phyloP scores from a whole-genome alignment of 2,797 vertebrate species.

The Erithacus rubecula region DNA sequence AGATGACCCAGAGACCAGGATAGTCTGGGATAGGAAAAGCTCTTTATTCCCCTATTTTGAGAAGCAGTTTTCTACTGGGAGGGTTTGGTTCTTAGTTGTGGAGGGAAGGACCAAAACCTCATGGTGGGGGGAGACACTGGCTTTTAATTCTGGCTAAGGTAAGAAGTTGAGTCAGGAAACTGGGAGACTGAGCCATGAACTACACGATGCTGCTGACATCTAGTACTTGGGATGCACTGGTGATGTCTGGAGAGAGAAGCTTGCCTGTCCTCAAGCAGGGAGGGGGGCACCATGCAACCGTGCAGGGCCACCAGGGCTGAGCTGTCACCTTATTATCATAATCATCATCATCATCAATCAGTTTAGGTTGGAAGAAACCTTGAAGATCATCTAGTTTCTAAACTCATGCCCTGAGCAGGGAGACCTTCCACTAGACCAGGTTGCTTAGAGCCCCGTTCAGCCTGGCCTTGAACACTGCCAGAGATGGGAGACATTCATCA shows the following conservation, averaged over 20 bases:
- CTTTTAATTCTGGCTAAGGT: neutral
- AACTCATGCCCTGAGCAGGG: neutral
- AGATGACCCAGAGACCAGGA: neutral
- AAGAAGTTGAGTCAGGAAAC: neutral
- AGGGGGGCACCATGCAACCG: neutral
- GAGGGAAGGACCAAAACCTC: neutral
- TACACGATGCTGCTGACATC: neutral
- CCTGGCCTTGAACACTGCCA: neutral
- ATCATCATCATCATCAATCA: too few species aligned
- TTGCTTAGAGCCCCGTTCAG: neutral
- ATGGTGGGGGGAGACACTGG: neutral
- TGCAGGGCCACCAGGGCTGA: neutral
- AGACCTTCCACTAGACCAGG: neutral
- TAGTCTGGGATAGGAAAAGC: neutral
- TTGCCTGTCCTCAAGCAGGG: rapidly evolving
- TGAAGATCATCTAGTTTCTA: neutral
- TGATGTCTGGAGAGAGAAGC: neutral
- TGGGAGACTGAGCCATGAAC: neutral
- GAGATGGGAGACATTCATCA: neutral
- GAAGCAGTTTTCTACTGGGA: neutral
- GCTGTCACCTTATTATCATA: neutral
- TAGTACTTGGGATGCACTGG: neutral
- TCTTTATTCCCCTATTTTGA: neutral
- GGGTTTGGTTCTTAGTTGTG: neutral
- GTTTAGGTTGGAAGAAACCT: neutral